Base-by-base conservation (phyloP, 2,888 invertebrate species). In the Aporophyla lueneburgensis region DNA sequence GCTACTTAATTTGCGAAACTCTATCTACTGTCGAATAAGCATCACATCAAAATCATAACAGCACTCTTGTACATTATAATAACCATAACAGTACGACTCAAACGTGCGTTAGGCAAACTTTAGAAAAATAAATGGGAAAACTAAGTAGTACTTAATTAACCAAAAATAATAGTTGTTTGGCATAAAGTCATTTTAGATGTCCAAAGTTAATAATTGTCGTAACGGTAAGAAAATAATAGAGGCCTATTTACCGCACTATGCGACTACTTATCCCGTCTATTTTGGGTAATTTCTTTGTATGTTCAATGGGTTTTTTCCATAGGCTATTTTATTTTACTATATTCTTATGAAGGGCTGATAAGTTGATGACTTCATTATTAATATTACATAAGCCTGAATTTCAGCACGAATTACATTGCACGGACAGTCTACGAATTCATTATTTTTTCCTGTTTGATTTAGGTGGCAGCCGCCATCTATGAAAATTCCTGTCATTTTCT, bases 31-130 rank as follows among this genome's bases (percentile, higher is more conserved):
- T 33, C 33, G 12, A n/a, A 33, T 63, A 16, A 33, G 12, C 21
- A 33, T 5, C 46, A 33, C 2, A 14, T 27, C 16, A 16, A 16
- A 16, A 16, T 27, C 9, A 7, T 7, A 16, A n/a, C 24, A 56
- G 24, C 6, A 24, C 27, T 27, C 16, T 33, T 10, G 7, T 33
- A n/a, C n/a, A n/a, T 33, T 33, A 33, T n/a, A 33, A 58, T n/a
- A 51, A n/a, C 2, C 9, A 4, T 21, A 54, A 71, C 76, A 71
- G 76, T 77, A 71, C 21, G 27, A 63, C 62, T 62, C 12, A 51
- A 63, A 9, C 76, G 71, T 77, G 70, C 19, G 2, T 56, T 40
- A 59, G 9, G 56, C 27, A 27, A 46, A 19, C 9, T 67, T 21
- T 46, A 72, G 0, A 12, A 16, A 70, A 63, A 33, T n/a, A 4